Evolutionary conservation across 2,888 invertebrate genomes (phyloP), one percentile per base, ranked within the genome.

Genomic region (Drosophila algonquin): DNA sequence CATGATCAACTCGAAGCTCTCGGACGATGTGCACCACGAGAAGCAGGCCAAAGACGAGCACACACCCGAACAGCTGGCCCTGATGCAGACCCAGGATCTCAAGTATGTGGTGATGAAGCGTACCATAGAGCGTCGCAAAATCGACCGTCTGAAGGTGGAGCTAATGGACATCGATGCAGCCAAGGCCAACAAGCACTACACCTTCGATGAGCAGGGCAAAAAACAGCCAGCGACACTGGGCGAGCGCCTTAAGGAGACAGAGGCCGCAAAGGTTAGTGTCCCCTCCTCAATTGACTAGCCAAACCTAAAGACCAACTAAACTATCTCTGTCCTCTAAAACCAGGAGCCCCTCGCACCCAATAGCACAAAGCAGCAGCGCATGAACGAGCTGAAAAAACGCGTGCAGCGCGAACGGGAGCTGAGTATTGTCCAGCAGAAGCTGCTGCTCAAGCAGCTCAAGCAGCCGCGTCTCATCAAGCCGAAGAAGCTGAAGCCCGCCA

Each of bases 81-180:
- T 99, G 61, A 97, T 99, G 96, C 94, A 96, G 90, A 96, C 97
- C 0, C 98, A 98, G 92, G 98, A 99, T 92, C 93, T 98, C 9
- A 97, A 96, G 81, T 99, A 99, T 85, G 94, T 99, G 14, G 94
- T 95, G 44, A 96, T 96, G 93, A 98, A 98, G 90, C 94, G 96
- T 57, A 96, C 95, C 2, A 94, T 97, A 44, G 98, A 98, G 92
- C 93, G 94, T 1, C 96, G 95, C 81, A 96, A 96, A 92, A 90
- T 92, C 35, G 79, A 89, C 12, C 90, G 94, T 78, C 92, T 97
- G 35, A 96, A 97, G 93, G 94, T 96, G 0, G 94, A 95, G 54
- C 93, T 98, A 16, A 98, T 98, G 90, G 94, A 98, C 93, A 94
- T 97, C 1, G 97, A 97, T 0, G 94, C 95, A 60, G 92, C 94